phyloP scores from a whole-genome alignment of 1,140 invertebrate species.

The Elysia chlorotica region DNA sequence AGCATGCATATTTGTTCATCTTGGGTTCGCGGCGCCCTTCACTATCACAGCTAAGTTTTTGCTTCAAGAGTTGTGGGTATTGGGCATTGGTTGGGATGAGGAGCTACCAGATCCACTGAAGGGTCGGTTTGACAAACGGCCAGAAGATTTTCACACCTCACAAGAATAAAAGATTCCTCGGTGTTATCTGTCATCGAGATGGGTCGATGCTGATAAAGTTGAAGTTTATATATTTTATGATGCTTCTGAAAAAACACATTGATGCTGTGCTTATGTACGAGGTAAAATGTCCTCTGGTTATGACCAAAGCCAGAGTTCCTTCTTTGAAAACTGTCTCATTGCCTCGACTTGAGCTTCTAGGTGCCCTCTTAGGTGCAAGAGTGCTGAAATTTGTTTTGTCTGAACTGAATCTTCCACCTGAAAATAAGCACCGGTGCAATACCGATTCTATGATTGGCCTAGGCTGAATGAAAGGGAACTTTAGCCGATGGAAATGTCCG shows the following conservation, averaged over 20 bases:
- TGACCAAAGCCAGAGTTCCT: background rate
- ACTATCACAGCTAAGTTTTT: background rate
- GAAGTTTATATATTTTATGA: background rate
- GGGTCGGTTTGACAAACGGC: background rate
- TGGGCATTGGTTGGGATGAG: background rate
- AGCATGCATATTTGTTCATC: background rate
- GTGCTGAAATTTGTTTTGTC: background rate
- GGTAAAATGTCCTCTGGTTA: background rate
- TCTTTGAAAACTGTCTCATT: background rate
- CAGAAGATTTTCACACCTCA: background rate
- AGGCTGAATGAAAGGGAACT: background rate
- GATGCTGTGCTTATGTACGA: background rate
- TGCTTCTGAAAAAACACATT: background rate
- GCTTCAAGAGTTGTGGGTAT: background rate
- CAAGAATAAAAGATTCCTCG: background rate
- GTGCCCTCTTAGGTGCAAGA: background rate
- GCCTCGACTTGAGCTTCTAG: background rate
- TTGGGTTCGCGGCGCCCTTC: background rate
- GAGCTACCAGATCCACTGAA: background rate
- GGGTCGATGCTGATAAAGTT: background rate
- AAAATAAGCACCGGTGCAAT: no score
- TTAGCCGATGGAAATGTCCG: background rate
- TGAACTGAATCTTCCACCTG: background rate
- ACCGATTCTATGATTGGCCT: background rate
- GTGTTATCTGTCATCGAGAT: background rate